A percentile compares a stretch with the other conserved stretches of the same genome.
Evolutionary conservation across 2,888 invertebrate genomes (phyloP).

Genomic region (Drosophila melanosoma): DNA sequence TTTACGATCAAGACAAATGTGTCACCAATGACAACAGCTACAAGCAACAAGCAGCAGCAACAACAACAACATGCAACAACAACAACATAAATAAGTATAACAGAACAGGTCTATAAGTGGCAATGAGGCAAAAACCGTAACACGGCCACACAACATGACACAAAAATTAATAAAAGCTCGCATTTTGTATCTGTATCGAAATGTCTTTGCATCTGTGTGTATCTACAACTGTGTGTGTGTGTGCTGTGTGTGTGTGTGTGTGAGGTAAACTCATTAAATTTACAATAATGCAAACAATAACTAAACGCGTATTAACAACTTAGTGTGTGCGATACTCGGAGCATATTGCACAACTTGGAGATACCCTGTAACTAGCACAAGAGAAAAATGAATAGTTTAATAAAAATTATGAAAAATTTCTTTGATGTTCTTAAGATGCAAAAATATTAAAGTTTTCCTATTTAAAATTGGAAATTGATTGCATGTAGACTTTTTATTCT

Average conservation of each 20-base stretch:
- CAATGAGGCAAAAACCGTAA: slow-evolving; percentile 75
- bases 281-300: slow-evolving; percentile 75
- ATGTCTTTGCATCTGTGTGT: slow-evolving; percentile 1
- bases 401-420: neutral
- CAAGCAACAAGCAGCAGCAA: slow-evolving; percentile 9
- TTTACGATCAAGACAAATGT: slow-evolving; percentile 77
- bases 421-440: neutral
- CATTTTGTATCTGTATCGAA: slow-evolving; percentile 52
- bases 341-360: neutral
- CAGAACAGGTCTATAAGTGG: slow-evolving; percentile 64
- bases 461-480: neutral
- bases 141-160: slow-evolving; percentile 79
- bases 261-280: slow-evolving; percentile 74
- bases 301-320: slow-evolving; percentile 66
- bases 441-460: neutral
- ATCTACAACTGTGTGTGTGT: slow-evolving; percentile 10
- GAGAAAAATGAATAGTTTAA: neutral
- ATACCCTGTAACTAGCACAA: slow-evolving; percentile 4
- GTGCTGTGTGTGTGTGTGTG: slow-evolving; percentile 19
- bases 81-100: slow-evolving; percentile 12
- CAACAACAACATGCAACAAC: slow-evolving; percentile 14
- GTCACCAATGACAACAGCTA: slow-evolving; percentile 65
- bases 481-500: neutral
- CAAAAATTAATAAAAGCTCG: slow-evolving; percentile 72
- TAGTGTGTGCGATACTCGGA: too few species aligned